Conservation (phyloP, 2,113 vertebrate species). For the Erpornis zantholeuca region DNA sequence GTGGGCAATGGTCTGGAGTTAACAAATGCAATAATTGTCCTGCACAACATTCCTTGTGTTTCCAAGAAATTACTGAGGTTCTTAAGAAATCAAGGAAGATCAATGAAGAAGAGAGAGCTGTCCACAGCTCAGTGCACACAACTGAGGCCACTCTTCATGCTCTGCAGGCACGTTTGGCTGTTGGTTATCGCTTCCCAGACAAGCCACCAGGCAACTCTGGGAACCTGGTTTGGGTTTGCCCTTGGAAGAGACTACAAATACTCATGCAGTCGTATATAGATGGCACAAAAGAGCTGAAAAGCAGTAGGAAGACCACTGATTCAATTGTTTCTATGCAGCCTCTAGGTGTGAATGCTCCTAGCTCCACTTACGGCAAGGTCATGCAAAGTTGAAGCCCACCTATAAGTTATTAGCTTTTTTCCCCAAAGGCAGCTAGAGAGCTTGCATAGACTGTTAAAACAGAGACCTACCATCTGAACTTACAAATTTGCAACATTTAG, state of each 20-base stretch:
- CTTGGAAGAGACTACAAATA: background rate
- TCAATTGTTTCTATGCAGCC: background rate
- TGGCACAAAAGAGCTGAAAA: background rate
- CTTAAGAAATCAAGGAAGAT: background rate
- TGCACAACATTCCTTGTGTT: background rate
- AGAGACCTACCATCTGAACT: background rate
- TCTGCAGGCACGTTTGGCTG: fast-evolving
- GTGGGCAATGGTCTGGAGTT: background rate
- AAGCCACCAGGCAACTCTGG: background rate
- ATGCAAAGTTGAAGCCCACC: background rate
- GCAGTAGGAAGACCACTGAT: background rate
- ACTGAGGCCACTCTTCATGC: background rate
- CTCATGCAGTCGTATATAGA: background rate
- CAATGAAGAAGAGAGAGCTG: fast-evolving
- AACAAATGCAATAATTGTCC: background rate
- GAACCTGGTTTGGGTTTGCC: background rate
- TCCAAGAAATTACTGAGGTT: background rate
- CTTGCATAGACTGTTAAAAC: background rate
- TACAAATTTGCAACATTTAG: background rate
- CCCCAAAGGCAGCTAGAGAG: background rate
- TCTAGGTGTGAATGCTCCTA: background rate
- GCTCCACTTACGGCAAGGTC: background rate
- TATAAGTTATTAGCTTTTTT: background rate
- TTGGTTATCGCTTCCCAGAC: background rate
- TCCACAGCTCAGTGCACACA: background rate